Evolutionary conservation across 2,113 vertebrate species (phyloP).

Genomic region (Epinephelus lanceolatus): DNA sequence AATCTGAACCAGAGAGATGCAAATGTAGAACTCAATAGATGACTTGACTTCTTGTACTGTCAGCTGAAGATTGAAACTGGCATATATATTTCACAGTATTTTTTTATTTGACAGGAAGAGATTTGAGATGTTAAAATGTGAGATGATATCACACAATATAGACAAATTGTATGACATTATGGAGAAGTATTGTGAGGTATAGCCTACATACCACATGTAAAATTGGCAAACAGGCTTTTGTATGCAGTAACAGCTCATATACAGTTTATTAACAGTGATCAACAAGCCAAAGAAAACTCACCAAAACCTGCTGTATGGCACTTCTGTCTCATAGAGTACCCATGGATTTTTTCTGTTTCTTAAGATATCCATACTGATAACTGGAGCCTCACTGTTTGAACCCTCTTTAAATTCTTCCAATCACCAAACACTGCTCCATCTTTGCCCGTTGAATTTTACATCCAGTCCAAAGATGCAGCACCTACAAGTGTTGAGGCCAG

Average conservation of each 20-base stretch:
- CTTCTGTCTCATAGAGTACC: slow-evolving; percentile 74
- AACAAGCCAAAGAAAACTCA: slow-evolving; percentile 54
- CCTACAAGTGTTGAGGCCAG: neutral
- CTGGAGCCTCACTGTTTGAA: neutral
- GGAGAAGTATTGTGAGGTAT: neutral
- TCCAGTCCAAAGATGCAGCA: slow-evolving; percentile 5
- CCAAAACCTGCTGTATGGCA: slow-evolving; percentile 70
- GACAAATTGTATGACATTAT: neutral
- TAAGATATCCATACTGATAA: slow-evolving; percentile 51
- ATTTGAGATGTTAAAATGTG: neutral
- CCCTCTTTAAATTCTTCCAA: neutral
- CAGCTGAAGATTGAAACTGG: neutral
- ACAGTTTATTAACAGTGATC: neutral
- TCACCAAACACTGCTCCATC: neutral
- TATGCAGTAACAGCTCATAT: neutral
- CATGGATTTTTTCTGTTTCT: slow-evolving; percentile 55
- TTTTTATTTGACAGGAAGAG: neutral
- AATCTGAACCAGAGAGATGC: neutral
- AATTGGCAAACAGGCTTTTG: neutral
- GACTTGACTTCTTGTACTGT: neutral
- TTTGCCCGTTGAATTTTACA: neutral
- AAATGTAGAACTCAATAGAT: neutral
- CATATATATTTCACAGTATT: neutral
- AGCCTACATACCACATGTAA: neutral
- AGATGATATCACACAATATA: neutral